Base-by-base conservation (phyloP, 2,888 invertebrate genomes). In the Caenorhabditis doughertyi region DNA sequence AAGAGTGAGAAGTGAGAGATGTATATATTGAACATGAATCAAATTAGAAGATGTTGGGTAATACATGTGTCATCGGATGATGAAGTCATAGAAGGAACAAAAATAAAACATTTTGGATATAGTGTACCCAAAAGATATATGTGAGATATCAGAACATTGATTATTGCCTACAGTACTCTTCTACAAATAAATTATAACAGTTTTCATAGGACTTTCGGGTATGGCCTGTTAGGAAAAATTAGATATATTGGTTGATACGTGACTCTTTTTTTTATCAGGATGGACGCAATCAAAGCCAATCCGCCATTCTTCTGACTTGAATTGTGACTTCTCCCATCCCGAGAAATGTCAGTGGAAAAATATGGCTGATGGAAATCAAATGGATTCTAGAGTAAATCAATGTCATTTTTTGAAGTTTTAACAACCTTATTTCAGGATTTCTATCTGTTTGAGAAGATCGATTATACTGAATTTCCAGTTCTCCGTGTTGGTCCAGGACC, bases 401-500 rank as follows among this genome's bases (percentile, higher is more conserved):
- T n/a, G n/a, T n/a, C n/a, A n/a, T n/a, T n/a, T n/a, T n/a, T n/a
- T n/a, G n/a, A n/a, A n/a, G n/a, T n/a, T n/a, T n/a, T n/a, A n/a
- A 87, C 3, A 60, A 16, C 1, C 16, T 27, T n/a, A 23, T 42
- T 44, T 42, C 25, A 60, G 60, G 89, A 91, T 67, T 91, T 91
- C 70, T 84, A 90, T 83, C 81, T 91, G 9, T 91, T 91, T 74
- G 87, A 88, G 42, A 91, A 91, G 58, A 85, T 77, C n/a, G 91
- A 91, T 67, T 87, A 86, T 72, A 90, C 89, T 21, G 89, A 90
- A 56, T 91, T 91, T 74, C 91, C 91, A 23, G 86, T 87, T 23
- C 81, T 91, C 0, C 88, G 89, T 35, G 88, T 91, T 21, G 86
- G 88, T 29, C 91, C 91, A 0, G 91, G 91, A 58, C 91, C 91